Conservation (phyloP, 2,113 vertebrate genomes). For the Calyptomena viridis region DNA sequence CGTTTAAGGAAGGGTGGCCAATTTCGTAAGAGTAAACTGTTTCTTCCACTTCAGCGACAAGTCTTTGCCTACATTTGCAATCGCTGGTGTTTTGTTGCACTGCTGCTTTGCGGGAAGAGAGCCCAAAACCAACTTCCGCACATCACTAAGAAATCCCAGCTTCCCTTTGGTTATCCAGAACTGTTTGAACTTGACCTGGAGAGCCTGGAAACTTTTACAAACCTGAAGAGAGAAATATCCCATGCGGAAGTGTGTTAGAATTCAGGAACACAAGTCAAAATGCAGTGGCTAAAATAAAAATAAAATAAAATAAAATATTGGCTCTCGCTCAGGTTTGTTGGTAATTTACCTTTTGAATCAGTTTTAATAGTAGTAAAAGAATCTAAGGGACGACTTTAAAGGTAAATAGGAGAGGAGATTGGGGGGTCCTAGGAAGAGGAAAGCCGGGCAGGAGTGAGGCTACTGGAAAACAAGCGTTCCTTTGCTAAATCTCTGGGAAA, state of each 20-base stretch:
- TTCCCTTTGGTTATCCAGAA: neutral
- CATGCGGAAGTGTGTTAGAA: accelerated
- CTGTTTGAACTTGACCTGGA: neutral
- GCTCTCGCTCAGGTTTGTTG: neutral
- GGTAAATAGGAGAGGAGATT: neutral
- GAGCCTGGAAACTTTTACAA: neutral
- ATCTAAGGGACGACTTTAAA: neutral
- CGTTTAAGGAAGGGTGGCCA: neutral
- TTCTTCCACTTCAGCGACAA: neutral
- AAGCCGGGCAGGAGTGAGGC: neutral
- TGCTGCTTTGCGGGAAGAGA: neutral
- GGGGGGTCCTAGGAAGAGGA: neutral
- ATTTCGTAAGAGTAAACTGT: neutral
- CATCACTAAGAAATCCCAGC: neutral
- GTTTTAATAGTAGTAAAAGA: neutral
- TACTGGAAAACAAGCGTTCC: neutral
- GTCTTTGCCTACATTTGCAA: neutral
- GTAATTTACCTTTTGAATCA: neutral
- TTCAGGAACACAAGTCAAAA: neutral
- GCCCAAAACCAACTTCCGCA: neutral
- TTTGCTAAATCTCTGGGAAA: neutral
- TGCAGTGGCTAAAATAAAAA: neutral
- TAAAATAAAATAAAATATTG: neutral
- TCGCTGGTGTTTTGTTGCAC: neutral
- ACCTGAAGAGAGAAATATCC: neutral